These are phyloP conservation scores for Daphoenositta chrysoptera DNA, from an alignment of 2,113 vertebrate genomes.

Conservation along the genomic window DNA sequence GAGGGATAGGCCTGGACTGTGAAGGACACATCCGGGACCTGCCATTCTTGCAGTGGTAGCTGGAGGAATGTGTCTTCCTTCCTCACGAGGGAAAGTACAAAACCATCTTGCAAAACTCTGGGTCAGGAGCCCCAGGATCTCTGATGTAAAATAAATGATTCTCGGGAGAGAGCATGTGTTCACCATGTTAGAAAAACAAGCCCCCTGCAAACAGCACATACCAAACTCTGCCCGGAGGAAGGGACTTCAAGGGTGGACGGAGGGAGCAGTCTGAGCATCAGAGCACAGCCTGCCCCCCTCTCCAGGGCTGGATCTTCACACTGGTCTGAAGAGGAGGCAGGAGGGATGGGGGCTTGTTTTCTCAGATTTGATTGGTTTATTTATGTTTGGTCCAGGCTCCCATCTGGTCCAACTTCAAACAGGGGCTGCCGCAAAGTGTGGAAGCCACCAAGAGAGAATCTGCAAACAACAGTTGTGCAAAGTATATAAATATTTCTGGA, in stretches of 20 bases:
- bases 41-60: neutral
- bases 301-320: neutral
- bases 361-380: conserved; percentile 87
- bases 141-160: conserved; percentile 85
- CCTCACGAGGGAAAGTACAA: conserved; percentile 42
- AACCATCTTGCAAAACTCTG: conserved; percentile 60
- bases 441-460: conserved; percentile 67
- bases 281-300: conserved; percentile 45
- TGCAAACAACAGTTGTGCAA: conserved; percentile 52
- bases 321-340: conserved; percentile 63
- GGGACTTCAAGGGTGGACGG: conserved; percentile 53
- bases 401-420: conserved; percentile 78
- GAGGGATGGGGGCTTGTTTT: conserved; percentile 79
- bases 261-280: conserved; percentile 47
- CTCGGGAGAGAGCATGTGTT: conserved; percentile 88
- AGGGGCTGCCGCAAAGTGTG: conserved; percentile 18
- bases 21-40: neutral
- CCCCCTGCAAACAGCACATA: conserved; percentile 65
- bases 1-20: neutral
- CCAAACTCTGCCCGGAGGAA: conserved; percentile 57
- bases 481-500: conserved; percentile 65
- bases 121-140: conserved; percentile 71
- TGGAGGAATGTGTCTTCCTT: conserved; percentile 54
- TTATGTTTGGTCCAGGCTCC: conserved; percentile 77
- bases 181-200: conserved; percentile 90